A percentile compares a stretch with the other conserved stretches of the same genome.
These are phyloP conservation scores for Hiodon tergisus DNA, from an alignment of 2,113 vertebrate genomes.

Conservation along the genomic window DNA sequence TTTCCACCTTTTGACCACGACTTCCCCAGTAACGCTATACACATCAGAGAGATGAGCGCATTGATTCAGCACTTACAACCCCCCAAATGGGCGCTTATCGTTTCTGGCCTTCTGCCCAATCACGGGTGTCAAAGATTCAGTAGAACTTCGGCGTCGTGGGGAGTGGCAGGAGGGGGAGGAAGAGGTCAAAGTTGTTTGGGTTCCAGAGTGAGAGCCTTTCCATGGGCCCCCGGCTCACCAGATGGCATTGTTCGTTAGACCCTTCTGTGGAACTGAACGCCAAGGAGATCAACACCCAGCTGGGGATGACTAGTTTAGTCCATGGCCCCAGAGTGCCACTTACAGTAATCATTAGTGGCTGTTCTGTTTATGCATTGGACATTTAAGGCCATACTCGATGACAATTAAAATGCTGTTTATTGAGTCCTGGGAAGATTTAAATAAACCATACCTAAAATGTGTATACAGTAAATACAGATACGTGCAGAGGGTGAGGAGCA, in stretches of 20 bases:
- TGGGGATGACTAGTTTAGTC: neutral
- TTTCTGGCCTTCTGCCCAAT: constrained; percentile 53
- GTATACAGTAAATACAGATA: too few species aligned
- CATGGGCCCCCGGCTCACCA: constrained; percentile 6
- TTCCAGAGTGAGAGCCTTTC: constrained; percentile 11
- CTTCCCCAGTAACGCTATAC: constrained; percentile 63
- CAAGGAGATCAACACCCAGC: neutral
- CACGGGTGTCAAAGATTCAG: constrained; percentile 57
- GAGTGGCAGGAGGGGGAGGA: constrained; percentile 33
- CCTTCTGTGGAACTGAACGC: neutral
- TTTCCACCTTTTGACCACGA: constrained; percentile 47
- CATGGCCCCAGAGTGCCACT: too few species aligned
- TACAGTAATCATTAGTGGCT: too few species aligned
- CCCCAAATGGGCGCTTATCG: constrained; percentile 67
- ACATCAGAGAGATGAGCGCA: constrained; percentile 56
- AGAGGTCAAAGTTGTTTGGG: constrained; percentile 40
- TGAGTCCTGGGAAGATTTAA: too few species aligned
- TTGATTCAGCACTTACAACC: constrained; percentile 73
- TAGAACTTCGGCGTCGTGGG: constrained; percentile 48
- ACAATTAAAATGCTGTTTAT: too few species aligned
- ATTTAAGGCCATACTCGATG: too few species aligned
- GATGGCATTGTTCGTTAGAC: neutral
- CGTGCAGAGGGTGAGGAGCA: too few species aligned
- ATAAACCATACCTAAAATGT: too few species aligned
- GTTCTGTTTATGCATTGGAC: too few species aligned